phyloP scores from a whole-genome alignment of 2,113 vertebrate species.

The Serilophus lunatus region DNA sequence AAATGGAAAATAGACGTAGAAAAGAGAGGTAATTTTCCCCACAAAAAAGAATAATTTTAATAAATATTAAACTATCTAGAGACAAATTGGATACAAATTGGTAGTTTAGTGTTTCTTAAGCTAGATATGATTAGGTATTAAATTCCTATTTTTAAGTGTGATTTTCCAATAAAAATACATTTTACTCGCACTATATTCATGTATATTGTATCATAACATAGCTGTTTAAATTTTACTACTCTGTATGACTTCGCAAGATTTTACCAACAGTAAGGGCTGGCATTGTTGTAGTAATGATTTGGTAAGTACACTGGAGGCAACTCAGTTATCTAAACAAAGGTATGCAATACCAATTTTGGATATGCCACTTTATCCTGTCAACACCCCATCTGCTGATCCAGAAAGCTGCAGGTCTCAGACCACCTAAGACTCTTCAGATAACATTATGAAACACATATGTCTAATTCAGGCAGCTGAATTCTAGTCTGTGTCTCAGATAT shows the following conservation, averaged over 20 bases:
- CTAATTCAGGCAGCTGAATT: background rate
- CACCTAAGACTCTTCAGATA: background rate
- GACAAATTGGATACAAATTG: background rate
- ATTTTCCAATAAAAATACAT: background rate
- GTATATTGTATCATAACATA: background rate
- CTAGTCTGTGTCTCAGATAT: background rate
- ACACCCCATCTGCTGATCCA: background rate
- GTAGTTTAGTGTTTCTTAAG: background rate
- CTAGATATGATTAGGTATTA: background rate
- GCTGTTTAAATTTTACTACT: background rate
- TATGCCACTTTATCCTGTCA: accelerated
- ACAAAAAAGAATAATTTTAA: background rate
- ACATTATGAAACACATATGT: background rate
- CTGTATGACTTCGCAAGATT: background rate
- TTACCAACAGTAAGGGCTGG: background rate
- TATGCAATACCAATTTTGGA: background rate
- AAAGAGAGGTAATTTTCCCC: background rate
- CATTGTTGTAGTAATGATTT: background rate
- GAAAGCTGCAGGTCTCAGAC: background rate
- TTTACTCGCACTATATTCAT: background rate
- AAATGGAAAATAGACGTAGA: background rate
- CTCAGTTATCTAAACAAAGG: background rate
- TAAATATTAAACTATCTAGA: background rate
- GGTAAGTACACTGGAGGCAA: background rate
- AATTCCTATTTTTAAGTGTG: background rate